Evolutionary conservation across 2,113 vertebrate species (phyloP).

Genomic region (Carassius gibelio): DNA sequence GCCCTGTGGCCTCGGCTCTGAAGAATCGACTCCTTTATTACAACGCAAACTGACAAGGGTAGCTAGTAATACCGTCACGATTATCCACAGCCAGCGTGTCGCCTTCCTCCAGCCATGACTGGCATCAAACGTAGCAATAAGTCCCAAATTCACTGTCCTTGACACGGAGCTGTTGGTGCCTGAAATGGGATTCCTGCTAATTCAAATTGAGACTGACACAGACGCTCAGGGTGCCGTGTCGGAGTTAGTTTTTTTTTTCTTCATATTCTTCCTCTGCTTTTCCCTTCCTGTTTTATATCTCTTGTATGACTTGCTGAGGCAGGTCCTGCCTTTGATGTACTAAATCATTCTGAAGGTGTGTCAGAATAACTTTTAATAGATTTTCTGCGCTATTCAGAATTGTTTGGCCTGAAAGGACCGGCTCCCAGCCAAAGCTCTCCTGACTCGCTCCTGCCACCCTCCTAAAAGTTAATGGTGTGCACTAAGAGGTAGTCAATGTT

Average conservation of each 20-base stretch:
- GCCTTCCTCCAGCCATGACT: conserved; percentile 39
- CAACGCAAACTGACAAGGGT: neutral
- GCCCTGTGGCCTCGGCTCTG: neutral
- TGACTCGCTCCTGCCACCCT: neutral
- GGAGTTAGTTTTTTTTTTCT: no score
- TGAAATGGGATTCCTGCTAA: conserved; percentile 40
- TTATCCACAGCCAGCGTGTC: conserved; percentile 11
- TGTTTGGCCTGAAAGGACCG: neutral
- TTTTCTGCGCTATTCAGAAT: neutral
- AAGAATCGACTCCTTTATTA: conserved; percentile 17
- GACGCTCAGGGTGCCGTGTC: neutral
- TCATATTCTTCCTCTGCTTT: neutral
- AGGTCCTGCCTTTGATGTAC: neutral
- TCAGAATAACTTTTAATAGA: conserved; percentile 9
- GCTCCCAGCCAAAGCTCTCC: neutral
- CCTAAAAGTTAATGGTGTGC: conserved; percentile 12
- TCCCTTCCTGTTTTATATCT: neutral
- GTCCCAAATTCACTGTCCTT: conserved; percentile 39
- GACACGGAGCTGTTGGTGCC: conserved; percentile 30
- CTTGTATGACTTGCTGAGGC: neutral
- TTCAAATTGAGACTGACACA: conserved; percentile 33
- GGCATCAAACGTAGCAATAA: conserved; percentile 13
- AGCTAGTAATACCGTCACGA: conserved; percentile 1
- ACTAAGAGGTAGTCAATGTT: neutral
- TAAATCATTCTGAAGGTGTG: neutral